A percentile compares a stretch with the other conserved stretches of the same genome.
These are phyloP conservation scores for Philereme vetulata DNA, from an alignment of 2,888 invertebrate genomes.

Conservation along the genomic window DNA sequence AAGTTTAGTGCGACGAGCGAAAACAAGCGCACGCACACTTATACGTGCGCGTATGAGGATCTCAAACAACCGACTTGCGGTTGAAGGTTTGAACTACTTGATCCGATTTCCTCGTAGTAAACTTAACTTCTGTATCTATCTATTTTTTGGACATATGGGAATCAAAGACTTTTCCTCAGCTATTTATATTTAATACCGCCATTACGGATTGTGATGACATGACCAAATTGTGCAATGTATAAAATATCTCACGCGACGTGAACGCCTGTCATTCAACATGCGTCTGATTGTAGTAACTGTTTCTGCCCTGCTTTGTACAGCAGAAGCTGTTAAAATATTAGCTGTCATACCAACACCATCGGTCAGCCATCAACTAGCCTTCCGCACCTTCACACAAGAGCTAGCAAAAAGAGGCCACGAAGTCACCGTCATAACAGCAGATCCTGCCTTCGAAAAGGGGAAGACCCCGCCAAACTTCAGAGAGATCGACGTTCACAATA, in stretches of 20 bases:
- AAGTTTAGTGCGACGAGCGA: no score
- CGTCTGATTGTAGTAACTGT: not conserved
- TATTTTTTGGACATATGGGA: not conserved
- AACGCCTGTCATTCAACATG: not conserved
- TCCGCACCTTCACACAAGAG: constrained; percentile 52
- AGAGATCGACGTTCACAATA: constrained; percentile 57
- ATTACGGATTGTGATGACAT: not conserved
- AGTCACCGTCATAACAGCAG: constrained; percentile 57
- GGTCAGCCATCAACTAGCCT: constrained; percentile 58
- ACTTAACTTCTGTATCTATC: no score
- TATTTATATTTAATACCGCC: not conserved
- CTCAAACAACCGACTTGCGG: no score
- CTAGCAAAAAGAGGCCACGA: constrained; percentile 64
- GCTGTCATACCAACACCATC: constrained; percentile 54
- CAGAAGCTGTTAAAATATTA: constrained; percentile 51
- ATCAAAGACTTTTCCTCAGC: not conserved
- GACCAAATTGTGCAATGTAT: not conserved
- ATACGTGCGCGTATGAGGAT: no score
- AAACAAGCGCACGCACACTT: no score
- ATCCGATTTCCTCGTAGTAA: no score
- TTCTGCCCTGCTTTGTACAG: not conserved
- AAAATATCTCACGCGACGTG: not conserved
- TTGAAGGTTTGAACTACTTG: no score
- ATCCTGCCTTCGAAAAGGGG: constrained; percentile 48
- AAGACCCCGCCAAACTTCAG: constrained; percentile 50